Evolutionary conservation across 2,113 vertebrate genomes (phyloP).

Genomic region (Rhombomys opimus): DNA sequence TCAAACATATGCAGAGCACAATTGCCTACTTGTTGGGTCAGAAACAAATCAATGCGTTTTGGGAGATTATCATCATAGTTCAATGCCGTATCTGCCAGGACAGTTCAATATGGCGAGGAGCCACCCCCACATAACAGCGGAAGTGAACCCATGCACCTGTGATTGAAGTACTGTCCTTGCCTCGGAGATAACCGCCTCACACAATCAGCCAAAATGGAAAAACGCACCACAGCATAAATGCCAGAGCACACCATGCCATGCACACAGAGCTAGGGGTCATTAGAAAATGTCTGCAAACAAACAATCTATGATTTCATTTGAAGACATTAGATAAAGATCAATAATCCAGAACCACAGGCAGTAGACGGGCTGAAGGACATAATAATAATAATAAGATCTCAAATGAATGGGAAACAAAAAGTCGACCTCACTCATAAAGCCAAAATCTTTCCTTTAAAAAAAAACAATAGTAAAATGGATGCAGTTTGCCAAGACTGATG

Average conservation of each 20-base stretch:
- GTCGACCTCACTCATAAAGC: background rate
- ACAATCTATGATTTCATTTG: constrained; percentile 23
- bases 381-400: background rate
- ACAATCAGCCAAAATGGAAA: background rate
- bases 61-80: background rate
- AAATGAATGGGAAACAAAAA: constrained; percentile 22
- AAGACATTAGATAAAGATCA: constrained; percentile 20
- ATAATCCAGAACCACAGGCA: background rate
- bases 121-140: background rate
- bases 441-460: background rate
- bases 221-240: background rate
- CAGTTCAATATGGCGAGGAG: background rate
- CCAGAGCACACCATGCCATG: background rate
- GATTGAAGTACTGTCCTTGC: background rate
- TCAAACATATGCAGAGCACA: background rate
- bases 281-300: constrained; percentile 47
- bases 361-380: background rate
- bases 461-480: background rate
- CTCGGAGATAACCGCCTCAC: constrained; percentile 2
- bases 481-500: background rate
- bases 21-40: background rate
- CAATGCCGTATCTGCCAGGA: background rate
- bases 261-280: background rate
- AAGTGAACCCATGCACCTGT: background rate
- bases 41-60: constrained; percentile 6